Evolutionary conservation across 2,797 vertebrate genomes (phyloP).

Genomic region (Nasua narica): DNA sequence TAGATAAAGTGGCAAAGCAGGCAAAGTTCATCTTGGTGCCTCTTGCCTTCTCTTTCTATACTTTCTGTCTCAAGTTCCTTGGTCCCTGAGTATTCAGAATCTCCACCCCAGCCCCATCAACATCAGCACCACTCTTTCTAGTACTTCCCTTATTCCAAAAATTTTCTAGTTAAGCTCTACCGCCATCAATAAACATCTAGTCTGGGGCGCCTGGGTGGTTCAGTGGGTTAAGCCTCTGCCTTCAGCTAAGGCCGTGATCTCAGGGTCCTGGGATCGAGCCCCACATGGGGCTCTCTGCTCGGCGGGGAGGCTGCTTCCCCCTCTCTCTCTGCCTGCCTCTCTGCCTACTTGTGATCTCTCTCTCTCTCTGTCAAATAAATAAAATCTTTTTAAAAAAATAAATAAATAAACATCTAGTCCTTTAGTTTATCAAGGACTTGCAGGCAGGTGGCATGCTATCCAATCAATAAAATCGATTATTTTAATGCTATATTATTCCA

Average conservation of each 20-base stretch:
- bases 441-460: neutral
- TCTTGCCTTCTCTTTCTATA: neutral
- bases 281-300: too few species aligned
- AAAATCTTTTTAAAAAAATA: too few species aligned
- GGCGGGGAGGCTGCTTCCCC: too few species aligned
- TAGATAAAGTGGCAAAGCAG: constrained; percentile 17
- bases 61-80: neutral
- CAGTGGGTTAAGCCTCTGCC: too few species aligned
- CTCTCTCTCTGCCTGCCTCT: too few species aligned
- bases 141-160: neutral
- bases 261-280: too few species aligned
- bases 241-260: too few species aligned
- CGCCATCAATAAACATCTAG: neutral
- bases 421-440: neutral
- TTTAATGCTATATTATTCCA: neutral
- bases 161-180: neutral
- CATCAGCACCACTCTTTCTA: neutral
- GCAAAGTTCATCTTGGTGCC: neutral
- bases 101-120: neutral
- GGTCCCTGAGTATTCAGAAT: constrained; percentile 5
- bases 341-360: too few species aligned
- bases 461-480: constrained; percentile 1
- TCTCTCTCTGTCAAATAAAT: too few species aligned
- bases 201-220: too few species aligned
- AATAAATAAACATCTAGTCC: neutral